A percentile compares a stretch with the other conserved stretches of the same genome.
Conservation (phyloP, 2,888 invertebrate species). For the Leucoptera coffeella region DNA sequence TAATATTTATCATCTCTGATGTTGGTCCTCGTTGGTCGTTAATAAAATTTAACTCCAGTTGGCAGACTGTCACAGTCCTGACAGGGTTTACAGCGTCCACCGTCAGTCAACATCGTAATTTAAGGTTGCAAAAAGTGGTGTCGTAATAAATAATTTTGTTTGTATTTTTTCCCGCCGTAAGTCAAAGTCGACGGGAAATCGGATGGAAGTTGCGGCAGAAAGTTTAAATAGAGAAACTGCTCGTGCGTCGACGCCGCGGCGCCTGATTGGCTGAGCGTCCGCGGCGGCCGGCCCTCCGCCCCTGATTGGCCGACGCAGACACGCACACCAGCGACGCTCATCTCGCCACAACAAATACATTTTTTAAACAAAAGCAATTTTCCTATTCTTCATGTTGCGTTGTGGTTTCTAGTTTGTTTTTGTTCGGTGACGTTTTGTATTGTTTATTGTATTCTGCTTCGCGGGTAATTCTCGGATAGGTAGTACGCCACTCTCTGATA, state of each 20-base stretch:
- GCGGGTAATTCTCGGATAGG: conserved; percentile 47
- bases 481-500: conserved; percentile 26
- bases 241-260: conserved; percentile 24
- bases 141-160: conserved; percentile 44
- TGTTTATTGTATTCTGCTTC: conserved; percentile 42
- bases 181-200: conserved; percentile 46
- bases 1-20: too few relatives aligned
- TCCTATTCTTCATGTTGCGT: conserved; percentile 51
- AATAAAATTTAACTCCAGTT: too few relatives aligned
- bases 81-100: too few relatives aligned
- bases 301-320: conserved; percentile 32
- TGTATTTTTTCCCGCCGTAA: conserved; percentile 40
- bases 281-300: conserved; percentile 33
- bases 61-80: too few relatives aligned
- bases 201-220: conserved; percentile 47
- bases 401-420: conserved; percentile 45
- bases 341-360: conserved; percentile 48
- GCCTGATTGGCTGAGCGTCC: conserved; percentile 29
- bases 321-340: conserved; percentile 36
- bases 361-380: conserved; percentile 53
- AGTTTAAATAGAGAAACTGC: conserved; percentile 52
- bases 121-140: conserved; percentile 31
- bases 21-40: too few relatives aligned
- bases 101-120: conserved; percentile 40
- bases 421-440: conserved; percentile 42